Percentiles rank a stretch among this genome's conserved stretches.
These are phyloP conservation scores for Acinonyx jubatus DNA, from an alignment of 2,113 vertebrate species.

Conservation along the genomic window DNA sequence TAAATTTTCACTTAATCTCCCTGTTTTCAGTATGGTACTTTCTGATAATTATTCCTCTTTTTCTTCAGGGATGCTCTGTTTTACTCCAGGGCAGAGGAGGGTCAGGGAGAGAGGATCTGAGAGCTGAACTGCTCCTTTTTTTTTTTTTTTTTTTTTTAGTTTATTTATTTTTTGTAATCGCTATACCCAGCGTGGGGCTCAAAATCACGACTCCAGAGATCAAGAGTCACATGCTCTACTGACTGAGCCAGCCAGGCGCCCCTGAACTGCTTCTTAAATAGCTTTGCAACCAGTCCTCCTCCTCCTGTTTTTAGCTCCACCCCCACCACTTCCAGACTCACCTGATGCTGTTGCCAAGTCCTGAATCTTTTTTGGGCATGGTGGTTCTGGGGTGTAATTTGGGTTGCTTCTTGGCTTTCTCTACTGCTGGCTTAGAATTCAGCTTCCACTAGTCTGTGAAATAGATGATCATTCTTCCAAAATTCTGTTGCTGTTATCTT, in stretches of 20 bases:
- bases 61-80: neutral
- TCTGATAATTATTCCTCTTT: neutral
- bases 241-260: neutral
- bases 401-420: constrained; percentile 30
- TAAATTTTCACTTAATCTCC: neutral
- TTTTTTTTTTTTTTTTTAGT: neutral
- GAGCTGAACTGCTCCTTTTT: neutral
- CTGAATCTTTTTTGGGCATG: neutral
- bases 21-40: neutral
- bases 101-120: neutral
- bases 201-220: neutral
- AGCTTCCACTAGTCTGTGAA: constrained; percentile 24
- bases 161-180: neutral
- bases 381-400: constrained; percentile 1
- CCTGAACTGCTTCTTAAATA: constrained; percentile 25
- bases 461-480: neutral
- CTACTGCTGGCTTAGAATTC: constrained; percentile 24
- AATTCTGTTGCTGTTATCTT: neutral
- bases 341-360: neutral
- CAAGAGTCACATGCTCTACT: neutral
- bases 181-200: neutral
- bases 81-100: neutral
- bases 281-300: neutral
- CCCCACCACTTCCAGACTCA: constrained; percentile 22
- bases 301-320: constrained; percentile 29